Evolutionary conservation across 2,888 invertebrate genomes (phyloP), one percentile per base, ranked within the genome.

Genomic region (Drosophila falleni): DNA sequence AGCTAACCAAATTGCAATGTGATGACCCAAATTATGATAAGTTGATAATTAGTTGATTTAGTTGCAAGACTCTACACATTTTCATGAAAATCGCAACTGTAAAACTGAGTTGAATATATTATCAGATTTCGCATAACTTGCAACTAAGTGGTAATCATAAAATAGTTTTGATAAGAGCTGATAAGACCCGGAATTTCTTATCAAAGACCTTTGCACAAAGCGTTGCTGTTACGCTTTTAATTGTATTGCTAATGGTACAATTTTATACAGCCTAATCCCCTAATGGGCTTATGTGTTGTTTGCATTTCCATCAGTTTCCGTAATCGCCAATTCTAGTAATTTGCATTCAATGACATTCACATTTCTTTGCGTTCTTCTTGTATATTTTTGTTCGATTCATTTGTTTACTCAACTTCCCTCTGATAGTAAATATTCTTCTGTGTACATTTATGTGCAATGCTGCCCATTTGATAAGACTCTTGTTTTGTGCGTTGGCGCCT

Each of bases 381-480:
- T 13, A 11, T 6, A 50, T 39, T 39, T n/a, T 44, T 58, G 33
- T 16, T 33, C 13, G 39, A 31, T 50, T 54, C 11, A 11, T 16
- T 53, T 46, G 44, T 39, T 42, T 53, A 42, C 23, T 50, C n/a
- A 35, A 42, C 35, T 37, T 42, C n/a, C 11, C 13, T 29, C 46
- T 61, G 37, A 53, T 53, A 53, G 13, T 37, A 37, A 9, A 4
- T 0, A 29, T 29, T 29, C 8, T 33, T 16, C 8, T 19, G 13
- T 16, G 0, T 23, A 23, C 15, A 26, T 39, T 23, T 53, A 39
- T 56, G 16, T 49, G 16, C 15, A 11, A 47, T 33, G 35, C 16
- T 35, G 39, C 16, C 31, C 35, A 46, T 8, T 37, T 64, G 82
- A 81, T 81, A 81, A 81, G 85, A 67, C 49, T 23, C 50, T 61